Evolutionary conservation across 2,113 vertebrate genomes (phyloP).

Genomic region (Ammospiza caudacuta): DNA sequence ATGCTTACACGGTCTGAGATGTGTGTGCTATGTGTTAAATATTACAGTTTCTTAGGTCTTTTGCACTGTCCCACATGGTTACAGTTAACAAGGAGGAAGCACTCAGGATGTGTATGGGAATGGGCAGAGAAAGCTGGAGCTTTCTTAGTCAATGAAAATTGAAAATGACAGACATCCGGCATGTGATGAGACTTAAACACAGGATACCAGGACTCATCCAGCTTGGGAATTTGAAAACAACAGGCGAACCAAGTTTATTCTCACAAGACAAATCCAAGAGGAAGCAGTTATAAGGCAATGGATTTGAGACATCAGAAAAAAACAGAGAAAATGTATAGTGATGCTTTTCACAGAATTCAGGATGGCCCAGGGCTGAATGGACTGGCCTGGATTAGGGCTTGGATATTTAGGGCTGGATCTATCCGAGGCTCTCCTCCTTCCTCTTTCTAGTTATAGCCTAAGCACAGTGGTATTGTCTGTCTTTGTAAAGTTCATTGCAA

Average conservation of each 20-base stretch:
- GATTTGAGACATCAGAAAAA: neutral
- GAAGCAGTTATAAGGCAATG: neutral
- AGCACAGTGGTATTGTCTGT: neutral
- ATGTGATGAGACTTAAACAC: neutral
- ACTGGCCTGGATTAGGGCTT: neutral
- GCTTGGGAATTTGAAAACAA: neutral
- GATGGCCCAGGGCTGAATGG: neutral
- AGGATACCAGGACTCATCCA: neutral
- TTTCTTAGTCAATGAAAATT: neutral
- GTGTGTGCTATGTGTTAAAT: neutral
- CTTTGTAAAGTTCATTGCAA: neutral
- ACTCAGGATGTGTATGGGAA: neutral
- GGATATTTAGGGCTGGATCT: neutral
- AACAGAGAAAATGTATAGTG: neutral
- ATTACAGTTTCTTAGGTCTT: neutral
- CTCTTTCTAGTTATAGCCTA: neutral
- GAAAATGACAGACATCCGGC: neutral
- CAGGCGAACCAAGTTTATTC: neutral
- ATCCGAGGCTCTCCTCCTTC: neutral
- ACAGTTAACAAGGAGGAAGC: constrained; percentile 1
- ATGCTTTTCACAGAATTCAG: neutral
- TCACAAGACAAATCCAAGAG: neutral
- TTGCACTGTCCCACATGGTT: neutral
- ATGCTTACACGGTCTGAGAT: neutral
- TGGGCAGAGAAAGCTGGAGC: neutral